Base-by-base conservation (phyloP, 2,113 vertebrate species). In the Chionodraco myersi region DNA sequence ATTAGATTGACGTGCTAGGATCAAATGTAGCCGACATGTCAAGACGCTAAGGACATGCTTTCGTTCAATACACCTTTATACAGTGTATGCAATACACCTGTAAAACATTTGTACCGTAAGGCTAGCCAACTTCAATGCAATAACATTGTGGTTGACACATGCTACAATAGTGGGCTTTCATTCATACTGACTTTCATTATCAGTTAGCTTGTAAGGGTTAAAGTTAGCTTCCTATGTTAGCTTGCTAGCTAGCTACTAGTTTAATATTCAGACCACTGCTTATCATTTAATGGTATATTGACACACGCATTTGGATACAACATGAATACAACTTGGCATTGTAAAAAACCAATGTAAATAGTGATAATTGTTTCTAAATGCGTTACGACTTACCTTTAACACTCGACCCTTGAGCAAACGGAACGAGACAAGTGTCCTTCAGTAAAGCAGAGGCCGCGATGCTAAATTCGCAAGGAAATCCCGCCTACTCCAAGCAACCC, bases 401-500 rank as follows among this genome's bases (percentile, higher is more conserved):
- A 74, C 44, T 72, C 79, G 52, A 93, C 67, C 79, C 26, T 52
- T 44, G 61, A 26, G 34, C 18, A 44, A 51, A 44, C 45, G 61
- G 82, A 85, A 66, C 23, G 54, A 77, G 63, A 68, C 72, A 54
- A 7, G 73, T 95, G 94, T 10, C 94, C 95, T 95, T 96, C 94
- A 95, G 36, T 41, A 41, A 41, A 41, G 80, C 62, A 81, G 90
- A 92, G 77, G 83, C 91, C 85, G 89, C 75, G 30, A 86, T 47
- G 85, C 73, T 86, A 74, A 61, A 47, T 3, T 0, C 1, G 1
- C 6, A 0, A 60, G 94, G 94, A 95, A 92, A 5, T 94, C 75
- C 92, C 91, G 45, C 93, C 93, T 23, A 44, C 34, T 14, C 1
- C 0, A 0, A 0, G 1, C 0, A 8, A 9, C 0, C 0, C 5